Conservation (phyloP, 1,140 invertebrate genomes). For the Zaprionus africanus region DNA sequence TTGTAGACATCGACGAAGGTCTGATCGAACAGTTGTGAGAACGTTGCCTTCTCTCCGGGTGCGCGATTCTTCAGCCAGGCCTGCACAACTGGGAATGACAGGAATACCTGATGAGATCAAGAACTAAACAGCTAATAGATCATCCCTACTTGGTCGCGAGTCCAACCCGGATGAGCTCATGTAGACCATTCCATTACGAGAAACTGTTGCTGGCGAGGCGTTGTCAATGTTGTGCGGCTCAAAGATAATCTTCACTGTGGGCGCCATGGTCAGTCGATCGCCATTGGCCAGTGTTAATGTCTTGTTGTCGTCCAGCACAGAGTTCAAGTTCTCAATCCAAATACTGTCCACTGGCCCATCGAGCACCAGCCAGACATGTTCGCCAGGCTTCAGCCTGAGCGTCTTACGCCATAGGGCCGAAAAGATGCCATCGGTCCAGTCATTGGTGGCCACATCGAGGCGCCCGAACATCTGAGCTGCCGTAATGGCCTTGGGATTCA, state of each 20-base stretch:
- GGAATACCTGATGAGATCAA: background rate
- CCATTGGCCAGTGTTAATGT: slow-evolving; percentile 97
- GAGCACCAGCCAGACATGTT: slow-evolving; percentile 95
- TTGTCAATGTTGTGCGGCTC: slow-evolving; percentile 99
- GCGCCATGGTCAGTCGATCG: slow-evolving; percentile 95
- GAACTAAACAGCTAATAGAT: too few relatives aligned
- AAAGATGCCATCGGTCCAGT: slow-evolving; percentile 99
- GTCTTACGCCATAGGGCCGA: slow-evolving; percentile 98
- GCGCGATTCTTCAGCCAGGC: slow-evolving; percentile 94
- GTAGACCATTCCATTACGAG: slow-evolving; percentile 98
- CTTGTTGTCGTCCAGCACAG: slow-evolving; percentile 97
- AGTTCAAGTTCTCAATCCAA: slow-evolving; percentile 99
- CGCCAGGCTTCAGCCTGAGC: slow-evolving; percentile 93
- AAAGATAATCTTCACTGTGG: slow-evolving; percentile 97
- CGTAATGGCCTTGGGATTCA: slow-evolving; percentile 99
- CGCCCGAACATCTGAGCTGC: slow-evolving; percentile 98
- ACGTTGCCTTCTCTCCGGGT: slow-evolving; percentile 89
- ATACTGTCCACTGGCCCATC: slow-evolving; percentile 98
- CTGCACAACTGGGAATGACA: slow-evolving; percentile 84
- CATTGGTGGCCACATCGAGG: slow-evolving; percentile 97
- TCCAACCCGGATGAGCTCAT: slow-evolving; percentile 98
- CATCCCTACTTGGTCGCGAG: slow-evolving; percentile 90
- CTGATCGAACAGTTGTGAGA: slow-evolving; percentile 91
- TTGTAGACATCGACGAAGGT: slow-evolving; percentile 91
- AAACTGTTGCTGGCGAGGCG: slow-evolving; percentile 97